A percentile compares a stretch with the other conserved stretches of the same genome.
Conservation (phyloP, 2,797 vertebrate species). For the Amniataba percoides region DNA sequence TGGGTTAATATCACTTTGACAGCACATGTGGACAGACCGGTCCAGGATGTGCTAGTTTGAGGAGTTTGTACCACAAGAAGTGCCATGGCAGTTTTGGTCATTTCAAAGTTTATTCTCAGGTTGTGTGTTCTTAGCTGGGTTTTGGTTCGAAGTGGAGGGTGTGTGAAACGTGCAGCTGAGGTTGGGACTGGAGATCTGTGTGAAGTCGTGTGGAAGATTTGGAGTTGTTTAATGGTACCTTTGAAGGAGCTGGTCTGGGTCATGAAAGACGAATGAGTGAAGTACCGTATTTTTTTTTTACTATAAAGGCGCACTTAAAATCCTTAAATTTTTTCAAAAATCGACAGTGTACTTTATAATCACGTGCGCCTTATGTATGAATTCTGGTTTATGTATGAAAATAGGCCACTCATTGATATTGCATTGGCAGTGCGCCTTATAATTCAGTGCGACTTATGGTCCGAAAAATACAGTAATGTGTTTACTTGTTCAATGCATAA, state of each 20-base stretch:
- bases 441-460: no score
- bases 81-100: background rate
- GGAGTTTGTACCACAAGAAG: background rate
- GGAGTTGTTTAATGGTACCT: background rate
- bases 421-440: no score
- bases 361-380: no score
- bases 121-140: background rate
- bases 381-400: no score
- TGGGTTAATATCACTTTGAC: background rate
- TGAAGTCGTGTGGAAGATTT: background rate
- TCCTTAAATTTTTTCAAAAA: no score
- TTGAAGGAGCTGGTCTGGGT: no score
- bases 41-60: no score
- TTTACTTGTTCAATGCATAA: background rate
- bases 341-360: no score
- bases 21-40: no score
- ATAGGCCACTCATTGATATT: no score
- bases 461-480: no score
- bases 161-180: background rate
- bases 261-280: background rate
- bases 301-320: no score
- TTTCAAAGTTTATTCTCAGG: background rate
- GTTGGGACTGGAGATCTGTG: background rate
- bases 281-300: background rate
- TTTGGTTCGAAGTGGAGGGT: background rate